Percentiles rank a stretch among this genome's conserved stretches.
Conservation (phyloP, 2,888 invertebrate species). For the Athalia cordata region DNA sequence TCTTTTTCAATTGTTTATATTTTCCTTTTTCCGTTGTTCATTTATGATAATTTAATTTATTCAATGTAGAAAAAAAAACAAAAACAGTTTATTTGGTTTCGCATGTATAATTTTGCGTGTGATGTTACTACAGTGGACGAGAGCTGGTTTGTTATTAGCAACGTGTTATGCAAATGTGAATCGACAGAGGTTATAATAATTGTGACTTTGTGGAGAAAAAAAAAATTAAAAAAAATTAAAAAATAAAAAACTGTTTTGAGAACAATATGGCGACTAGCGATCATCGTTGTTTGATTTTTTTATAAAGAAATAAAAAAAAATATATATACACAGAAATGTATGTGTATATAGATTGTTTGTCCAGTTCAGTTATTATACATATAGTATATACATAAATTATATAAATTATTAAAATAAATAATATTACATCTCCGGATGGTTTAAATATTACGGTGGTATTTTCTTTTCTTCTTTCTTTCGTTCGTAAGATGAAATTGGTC, state of each 20-base stretch:
- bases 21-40: neutral
- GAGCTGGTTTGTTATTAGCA: no score
- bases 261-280: slow-evolving; percentile 40
- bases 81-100: slow-evolving; percentile 30
- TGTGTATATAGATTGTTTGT: neutral
- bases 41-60: neutral
- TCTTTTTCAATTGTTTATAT: neutral
- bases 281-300: slow-evolving; percentile 25
- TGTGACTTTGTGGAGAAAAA: no score
- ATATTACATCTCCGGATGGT: slow-evolving; percentile 32
- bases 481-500: neutral
- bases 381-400: slow-evolving; percentile 37
- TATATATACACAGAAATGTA: neutral
- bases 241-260: neutral
- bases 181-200: no score
- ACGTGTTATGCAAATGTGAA: no score
- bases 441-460: neutral
- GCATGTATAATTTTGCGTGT: slow-evolving; percentile 4
- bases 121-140: neutral
- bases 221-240: neutral
- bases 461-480: no score
- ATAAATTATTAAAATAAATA: slow-evolving; percentile 40
- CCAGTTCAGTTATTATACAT: neutral
- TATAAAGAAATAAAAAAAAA: slow-evolving; percentile 15
- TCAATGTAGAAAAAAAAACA: slow-evolving; percentile 1